Evolutionary conservation across 2,888 invertebrate species (phyloP), one percentile per base, ranked within the genome.

Genomic region (Polyploca ridens): DNA sequence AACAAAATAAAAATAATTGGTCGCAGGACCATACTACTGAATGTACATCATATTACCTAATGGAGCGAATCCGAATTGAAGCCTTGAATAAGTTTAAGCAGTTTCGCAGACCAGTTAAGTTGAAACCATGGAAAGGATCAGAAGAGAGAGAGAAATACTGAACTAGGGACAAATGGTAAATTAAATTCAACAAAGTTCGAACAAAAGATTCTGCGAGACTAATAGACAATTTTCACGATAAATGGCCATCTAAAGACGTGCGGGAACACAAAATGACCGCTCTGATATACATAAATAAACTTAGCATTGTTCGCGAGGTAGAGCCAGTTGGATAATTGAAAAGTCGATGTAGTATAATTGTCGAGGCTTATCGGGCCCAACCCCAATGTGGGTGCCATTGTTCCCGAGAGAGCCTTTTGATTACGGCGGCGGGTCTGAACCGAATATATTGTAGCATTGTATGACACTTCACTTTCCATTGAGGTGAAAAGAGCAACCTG

Each of bases 321-420:
- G 90, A 90, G 88, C 84, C 86, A 86, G 87, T 85, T 85, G 91
- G 91, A 90, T 94, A 94, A 94, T 94, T 94, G 93, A 93, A 93
- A 94, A 94, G 93, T 94, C 92, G 91, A 93, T 94, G 93, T 93
- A 91, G 92, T 92, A 93, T 94, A 94, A 94, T 93, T 93, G 93
- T 90, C 87, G 91, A 83, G 91, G 93, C 90, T 94, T 93, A 93
- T 93, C 93, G 90, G 89, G 82, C 87, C 85, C 87, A 87, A 84
- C 85, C 90, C 84, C 90, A 88, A 93, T 93, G 93, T 92, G 93
- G 93, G 93, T 87, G 89, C 92, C 84, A 93, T 94, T 94, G 93
- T 94, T 93, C 91, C 91, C 91, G 71, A 76, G 93, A 91, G 92
- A 89, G 92, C 88, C 93, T 93, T 93, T 92, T 93, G 90, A 93